Evolutionary conservation across 2,888 invertebrate species (phyloP).

Genomic region (Stramonita haemastoma): DNA sequence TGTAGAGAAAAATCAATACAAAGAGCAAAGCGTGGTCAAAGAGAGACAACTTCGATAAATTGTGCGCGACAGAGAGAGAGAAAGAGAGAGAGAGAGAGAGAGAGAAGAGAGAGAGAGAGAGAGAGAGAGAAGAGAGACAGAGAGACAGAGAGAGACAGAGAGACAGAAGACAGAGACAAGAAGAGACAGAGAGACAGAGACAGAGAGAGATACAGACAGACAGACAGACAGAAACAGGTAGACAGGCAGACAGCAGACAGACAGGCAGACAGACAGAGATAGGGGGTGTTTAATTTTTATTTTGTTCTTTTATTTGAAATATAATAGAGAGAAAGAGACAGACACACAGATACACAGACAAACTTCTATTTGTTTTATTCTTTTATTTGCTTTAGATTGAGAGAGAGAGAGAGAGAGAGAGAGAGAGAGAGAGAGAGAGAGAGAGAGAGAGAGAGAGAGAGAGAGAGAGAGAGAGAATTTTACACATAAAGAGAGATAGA

Average conservation of each 20-base stretch:
- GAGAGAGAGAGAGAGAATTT: no score
- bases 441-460: not conserved
- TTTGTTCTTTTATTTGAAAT: no score
- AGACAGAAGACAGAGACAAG: not conserved
- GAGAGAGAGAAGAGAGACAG: not conserved
- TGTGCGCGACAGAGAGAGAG: not conserved
- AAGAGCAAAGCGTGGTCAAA: not conserved
- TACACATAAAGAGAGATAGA: not conserved
- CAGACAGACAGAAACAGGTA: not conserved
- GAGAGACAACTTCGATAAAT: no score
- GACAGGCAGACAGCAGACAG: not conserved
- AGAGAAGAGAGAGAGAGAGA: not conserved
- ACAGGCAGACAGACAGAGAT: not conserved
- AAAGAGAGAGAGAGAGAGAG: not conserved
- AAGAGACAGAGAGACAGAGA: not conserved
- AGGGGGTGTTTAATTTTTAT: no score
- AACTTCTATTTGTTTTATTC: no score
- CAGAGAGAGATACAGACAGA: not conserved
- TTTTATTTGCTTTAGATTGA: no score
- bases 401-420: not conserved
- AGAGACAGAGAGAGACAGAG: not conserved
- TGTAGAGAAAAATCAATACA: not conserved
- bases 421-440: not conserved
- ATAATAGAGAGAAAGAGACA: not conserved
- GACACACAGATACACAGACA: not conserved